Base-by-base conservation (phyloP, 2,797 vertebrate genomes). In the Ctenochaetus hawaiiensis region DNA sequence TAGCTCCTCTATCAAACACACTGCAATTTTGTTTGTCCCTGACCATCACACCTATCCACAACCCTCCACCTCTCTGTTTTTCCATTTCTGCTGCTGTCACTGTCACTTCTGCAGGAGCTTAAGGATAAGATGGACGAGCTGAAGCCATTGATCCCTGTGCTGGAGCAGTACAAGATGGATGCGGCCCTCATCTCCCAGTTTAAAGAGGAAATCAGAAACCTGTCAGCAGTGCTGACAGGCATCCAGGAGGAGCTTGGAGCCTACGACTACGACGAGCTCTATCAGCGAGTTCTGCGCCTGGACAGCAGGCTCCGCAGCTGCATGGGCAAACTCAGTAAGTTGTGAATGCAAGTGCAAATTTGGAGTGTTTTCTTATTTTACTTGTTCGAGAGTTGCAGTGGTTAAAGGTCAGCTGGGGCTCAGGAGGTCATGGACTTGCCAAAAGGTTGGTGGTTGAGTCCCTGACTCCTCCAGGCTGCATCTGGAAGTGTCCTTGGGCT, bases 121-220 rank as follows among this genome's bases (percentile, higher is more conserved):
- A 97, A 97, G 78, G 98, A 98, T 88, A 98, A 97, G 87, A 99
- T 99, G 98, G 97, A 98, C 23, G 97, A 98, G 87, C 96, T 99
- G 65, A 94, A 97, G 87, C 98, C 98, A 17, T 82, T 99, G 93
- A 99, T 99, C 86, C 98, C 98, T 0, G 98, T 99, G 75, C 91
- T 99, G 90, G 98, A 99, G 88, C 98, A 99, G 91, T 99, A 99
- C 93, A 99, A 99, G 94, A 99, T 97, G 43, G 98, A 99, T 69
- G 97, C 97, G 54, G 97, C 96, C 62, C 91, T 99, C 80, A 98
- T 99, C 91, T 97, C 96, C 17, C 96, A 97, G 86, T 99, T 99
- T 94, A 99, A 99, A 91, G 97, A 99, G 85, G 98, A 99, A 94
- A 98, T 99, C 84, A 94, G 95, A 84, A 99, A 99, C 90, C 94